These are phyloP conservation scores for Diglossa cyanea DNA, from an alignment of 2,797 vertebrate species.

Conservation along the genomic window DNA sequence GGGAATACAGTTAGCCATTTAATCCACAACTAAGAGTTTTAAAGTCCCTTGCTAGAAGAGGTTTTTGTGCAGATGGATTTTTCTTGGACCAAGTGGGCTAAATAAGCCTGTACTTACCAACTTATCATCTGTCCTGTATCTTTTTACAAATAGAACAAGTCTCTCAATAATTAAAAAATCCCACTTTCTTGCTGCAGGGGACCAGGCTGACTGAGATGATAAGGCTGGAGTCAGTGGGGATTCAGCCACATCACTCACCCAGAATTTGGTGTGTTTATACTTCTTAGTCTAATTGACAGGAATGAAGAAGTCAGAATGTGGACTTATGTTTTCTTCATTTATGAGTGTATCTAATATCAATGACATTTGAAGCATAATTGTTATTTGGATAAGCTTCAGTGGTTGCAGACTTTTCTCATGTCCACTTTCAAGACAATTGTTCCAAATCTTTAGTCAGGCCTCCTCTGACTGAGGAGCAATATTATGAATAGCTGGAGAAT, in stretches of 20 bases:
- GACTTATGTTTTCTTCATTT: not conserved
- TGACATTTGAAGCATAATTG: not conserved
- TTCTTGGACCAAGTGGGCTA: not conserved
- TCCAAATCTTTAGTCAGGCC: not conserved
- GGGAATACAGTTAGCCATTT: not conserved
- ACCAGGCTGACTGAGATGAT: not conserved
- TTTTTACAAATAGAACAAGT: not conserved
- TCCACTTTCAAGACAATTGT: not conserved
- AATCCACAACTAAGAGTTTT: not conserved
- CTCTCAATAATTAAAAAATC: not conserved
- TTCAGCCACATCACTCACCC: not conserved
- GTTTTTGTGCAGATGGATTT: not conserved
- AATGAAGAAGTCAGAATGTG: not conserved
- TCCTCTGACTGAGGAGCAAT: not conserved
- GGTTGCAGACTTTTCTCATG: not conserved
- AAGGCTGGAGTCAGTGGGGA: not conserved
- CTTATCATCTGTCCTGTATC: not conserved
- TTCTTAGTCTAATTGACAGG: not conserved
- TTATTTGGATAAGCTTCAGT: not conserved
- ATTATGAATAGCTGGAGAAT: not conserved
- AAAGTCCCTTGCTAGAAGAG: not conserved
- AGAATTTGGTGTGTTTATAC: not conserved
- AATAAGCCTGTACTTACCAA: not conserved
- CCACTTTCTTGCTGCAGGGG: not conserved
- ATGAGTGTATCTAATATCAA: not conserved